A percentile compares a stretch with the other conserved stretches of the same genome.
Evolutionary conservation across 1,140 invertebrate species (phyloP).

Genomic region (Eulimnadia texana): DNA sequence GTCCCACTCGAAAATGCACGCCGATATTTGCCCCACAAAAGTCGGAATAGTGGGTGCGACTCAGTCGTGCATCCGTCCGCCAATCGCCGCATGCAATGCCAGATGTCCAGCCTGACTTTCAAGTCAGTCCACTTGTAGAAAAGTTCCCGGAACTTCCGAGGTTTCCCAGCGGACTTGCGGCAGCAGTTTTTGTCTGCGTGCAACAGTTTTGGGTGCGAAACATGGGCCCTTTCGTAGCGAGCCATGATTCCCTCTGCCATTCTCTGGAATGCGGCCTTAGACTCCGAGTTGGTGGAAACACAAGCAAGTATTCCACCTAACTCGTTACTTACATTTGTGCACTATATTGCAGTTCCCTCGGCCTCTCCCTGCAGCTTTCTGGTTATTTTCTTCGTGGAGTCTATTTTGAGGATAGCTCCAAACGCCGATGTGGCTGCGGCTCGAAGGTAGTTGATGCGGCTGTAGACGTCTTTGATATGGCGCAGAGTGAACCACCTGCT

Average conservation of each 20-base stretch:
- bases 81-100: conserved; percentile 7
- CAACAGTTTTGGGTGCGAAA: neutral
- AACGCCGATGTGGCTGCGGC: neutral
- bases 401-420: conserved; percentile 11
- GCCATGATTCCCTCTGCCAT: conserved; percentile 2
- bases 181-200: conserved; percentile 12
- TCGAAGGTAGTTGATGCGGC: neutral
- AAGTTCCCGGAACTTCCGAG: neutral
- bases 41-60: conserved; percentile 2
- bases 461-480: neutral
- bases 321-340: conserved; percentile 13
- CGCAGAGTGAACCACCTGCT: neutral
- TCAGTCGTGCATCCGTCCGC: neutral
- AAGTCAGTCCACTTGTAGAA: neutral
- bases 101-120: neutral
- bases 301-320: neutral
- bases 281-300: conserved; percentile 9
- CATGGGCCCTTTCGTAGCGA: neutral
- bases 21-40: neutral
- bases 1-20: neutral
- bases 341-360: neutral
- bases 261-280: neutral
- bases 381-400: conserved; percentile 6
- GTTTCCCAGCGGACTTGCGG: neutral
- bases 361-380: neutral